phyloP scores from a whole-genome alignment of 2,113 vertebrate species.

The Aix galericulata region DNA sequence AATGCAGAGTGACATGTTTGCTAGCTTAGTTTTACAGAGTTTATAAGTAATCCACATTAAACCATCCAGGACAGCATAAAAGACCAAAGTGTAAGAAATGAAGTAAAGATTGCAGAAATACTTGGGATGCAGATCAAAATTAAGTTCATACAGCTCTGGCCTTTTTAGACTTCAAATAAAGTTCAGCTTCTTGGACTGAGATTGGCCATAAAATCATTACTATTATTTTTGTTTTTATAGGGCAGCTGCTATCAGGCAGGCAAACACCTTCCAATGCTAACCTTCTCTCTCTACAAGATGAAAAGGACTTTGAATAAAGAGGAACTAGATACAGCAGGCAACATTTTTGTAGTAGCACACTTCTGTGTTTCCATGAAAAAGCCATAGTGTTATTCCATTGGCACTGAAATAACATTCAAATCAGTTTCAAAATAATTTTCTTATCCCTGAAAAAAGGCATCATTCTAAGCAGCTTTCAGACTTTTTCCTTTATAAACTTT shows the following conservation, averaged over 20 bases:
- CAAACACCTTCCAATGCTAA: slow-evolving; percentile 34
- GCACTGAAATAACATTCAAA: slow-evolving; percentile 81
- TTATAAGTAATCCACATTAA: slow-evolving; percentile 40
- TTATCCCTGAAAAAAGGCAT: slow-evolving; percentile 85
- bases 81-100: slow-evolving; percentile 4
- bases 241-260: slow-evolving; percentile 51
- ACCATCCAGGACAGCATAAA: slow-evolving; percentile 2
- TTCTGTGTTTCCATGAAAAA: slow-evolving; percentile 66
- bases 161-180: not conserved
- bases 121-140: slow-evolving; percentile 12
- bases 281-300: slow-evolving; percentile 30
- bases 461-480: slow-evolving; percentile 79
- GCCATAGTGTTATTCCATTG: slow-evolving; percentile 77
- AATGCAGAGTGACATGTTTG: slow-evolving; percentile 21
- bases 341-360: slow-evolving; percentile 70
- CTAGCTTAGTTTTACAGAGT: slow-evolving; percentile 28
- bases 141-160: slow-evolving; percentile 28
- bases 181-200: slow-evolving; percentile 32
- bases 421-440: slow-evolving; percentile 75
- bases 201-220: slow-evolving; percentile 22
- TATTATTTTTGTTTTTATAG: slow-evolving; percentile 21
- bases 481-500: slow-evolving; percentile 19
- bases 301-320: slow-evolving; percentile 59
- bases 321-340: slow-evolving; percentile 68
- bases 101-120: slow-evolving; percentile 19